Evolutionary conservation across 2,113 vertebrate species (phyloP), one percentile per base, ranked within the genome.

Genomic region (Casuarius casuarius): DNA sequence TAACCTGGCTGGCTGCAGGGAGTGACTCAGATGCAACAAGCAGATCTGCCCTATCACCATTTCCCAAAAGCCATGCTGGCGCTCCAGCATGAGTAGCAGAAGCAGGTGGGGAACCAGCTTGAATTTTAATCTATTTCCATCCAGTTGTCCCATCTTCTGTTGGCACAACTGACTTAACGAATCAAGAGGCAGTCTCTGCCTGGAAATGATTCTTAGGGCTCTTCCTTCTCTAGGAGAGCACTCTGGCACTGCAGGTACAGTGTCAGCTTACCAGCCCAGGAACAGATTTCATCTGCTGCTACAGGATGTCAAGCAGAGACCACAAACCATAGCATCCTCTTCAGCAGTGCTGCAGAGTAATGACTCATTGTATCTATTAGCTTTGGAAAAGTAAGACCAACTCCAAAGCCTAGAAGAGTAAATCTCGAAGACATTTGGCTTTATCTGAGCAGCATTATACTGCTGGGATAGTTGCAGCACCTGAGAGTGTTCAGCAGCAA

Each of bases 81-180:
- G 59, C 93, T 92, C 72, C 73, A 77, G 78, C 62, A 3, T 96
- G 97, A 98, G 73, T 92, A 92, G 84, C 96, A 93, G 95, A 88
- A 96, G 85, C 98, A 98, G 98, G 97, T 98, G 98, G 86, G 68
- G 70, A 96, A 22, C 79, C 72, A 73, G 65, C 81, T 76, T 97
- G 92, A 89, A 84, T 92, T 73, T 94, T 95, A 90, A 75, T 91
- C 84, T 89, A 51, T 91, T 87, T 72, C 56, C 89, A 31, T 70
- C 62, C 83, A 95, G 59, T 90, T 51, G 44, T 94, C 70, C 66
- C 20, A 3, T 72, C 85, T 78, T 49, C 75, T 86, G 10, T 66
- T 77, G 63, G 56, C 59, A 88, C 67, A 88, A 44, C 20, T 78
- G 28, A 54, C 29, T 58, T 71, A 51, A 89, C 85, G 31, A 74